Percentiles rank a stretch among this genome's conserved stretches.
Conservation (phyloP, 1,140 invertebrate genomes). For the Nymphalis io region DNA sequence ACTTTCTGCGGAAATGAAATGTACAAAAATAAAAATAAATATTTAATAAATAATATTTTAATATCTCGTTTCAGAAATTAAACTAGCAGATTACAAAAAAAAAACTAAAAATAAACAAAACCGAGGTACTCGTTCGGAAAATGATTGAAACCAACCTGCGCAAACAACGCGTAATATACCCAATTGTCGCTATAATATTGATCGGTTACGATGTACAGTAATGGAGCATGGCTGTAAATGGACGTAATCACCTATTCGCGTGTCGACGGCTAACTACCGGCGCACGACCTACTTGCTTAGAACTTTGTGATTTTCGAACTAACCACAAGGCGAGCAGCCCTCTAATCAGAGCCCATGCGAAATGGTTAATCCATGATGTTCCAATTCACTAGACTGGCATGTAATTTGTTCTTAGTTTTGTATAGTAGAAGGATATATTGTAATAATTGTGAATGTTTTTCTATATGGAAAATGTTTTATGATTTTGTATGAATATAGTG, state of each 20-base stretch:
- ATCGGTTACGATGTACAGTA: conserved; percentile 22
- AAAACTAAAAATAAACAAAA: background rate
- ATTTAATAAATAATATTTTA: background rate
- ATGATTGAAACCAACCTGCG: background rate
- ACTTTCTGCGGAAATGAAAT: too few relatives aligned
- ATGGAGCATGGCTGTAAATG: conserved; percentile 33
- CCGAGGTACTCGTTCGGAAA: background rate
- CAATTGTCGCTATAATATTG: conserved; percentile 20
- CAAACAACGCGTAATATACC: background rate
- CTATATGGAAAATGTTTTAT: background rate
- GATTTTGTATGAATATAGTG: background rate
- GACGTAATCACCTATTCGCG: conserved; percentile 42
- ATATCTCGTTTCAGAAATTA: background rate
- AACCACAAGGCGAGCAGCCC: conserved; percentile 22
- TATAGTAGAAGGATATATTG: background rate
- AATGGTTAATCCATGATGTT: conserved; percentile 8
- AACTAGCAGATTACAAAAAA: too few relatives aligned
- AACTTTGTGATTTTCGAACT: conserved; percentile 35
- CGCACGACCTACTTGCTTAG: conserved; percentile 29
- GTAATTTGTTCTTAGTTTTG: conserved; percentile 1
- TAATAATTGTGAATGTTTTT: background rate
- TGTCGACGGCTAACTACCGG: conserved; percentile 33
- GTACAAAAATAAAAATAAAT: background rate
- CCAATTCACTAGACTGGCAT: conserved; percentile 1
- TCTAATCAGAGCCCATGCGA: conserved; percentile 29